Conservation (phyloP, 2,888 invertebrate species). For the Adela reaumurella region DNA sequence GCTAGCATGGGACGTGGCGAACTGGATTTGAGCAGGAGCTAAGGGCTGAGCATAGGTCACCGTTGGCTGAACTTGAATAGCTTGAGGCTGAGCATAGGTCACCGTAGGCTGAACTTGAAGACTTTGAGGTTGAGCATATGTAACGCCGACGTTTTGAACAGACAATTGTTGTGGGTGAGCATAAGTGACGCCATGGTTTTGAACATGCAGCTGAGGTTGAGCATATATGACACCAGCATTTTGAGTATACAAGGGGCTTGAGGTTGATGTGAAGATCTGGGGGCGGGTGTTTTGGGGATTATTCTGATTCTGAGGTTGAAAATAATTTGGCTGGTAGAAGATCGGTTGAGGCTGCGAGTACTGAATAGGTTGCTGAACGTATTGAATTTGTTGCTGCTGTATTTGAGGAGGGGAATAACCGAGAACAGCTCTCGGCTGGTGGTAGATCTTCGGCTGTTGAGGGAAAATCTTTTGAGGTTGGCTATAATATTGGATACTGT, state of each 20-base stretch:
- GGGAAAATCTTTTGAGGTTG: slow-evolving; percentile 11
- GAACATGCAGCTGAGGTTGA: background rate
- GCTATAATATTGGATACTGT: slow-evolving; percentile 8
- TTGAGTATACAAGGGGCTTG: background rate
- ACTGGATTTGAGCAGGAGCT: background rate
- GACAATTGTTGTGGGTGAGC: no score
- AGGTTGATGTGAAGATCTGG: background rate
- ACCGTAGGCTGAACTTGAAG: no score
- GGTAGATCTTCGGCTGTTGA: slow-evolving; percentile 12
- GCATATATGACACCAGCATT: background rate
- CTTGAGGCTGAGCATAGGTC: background rate
- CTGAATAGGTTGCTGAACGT: no score
- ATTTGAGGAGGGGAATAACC: background rate
- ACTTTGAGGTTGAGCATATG: background rate
- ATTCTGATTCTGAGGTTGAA: background rate
- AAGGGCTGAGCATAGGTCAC: background rate
- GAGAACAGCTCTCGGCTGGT: slow-evolving; percentile 1
- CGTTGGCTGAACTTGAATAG: no score
- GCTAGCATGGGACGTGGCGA: background rate
- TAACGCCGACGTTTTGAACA: no score
- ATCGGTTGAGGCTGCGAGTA: background rate
- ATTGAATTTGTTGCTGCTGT: background rate
- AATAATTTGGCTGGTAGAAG: background rate
- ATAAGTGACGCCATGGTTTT: no score
- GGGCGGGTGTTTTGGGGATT: background rate